Base-by-base conservation (phyloP, 2,888 invertebrate species). In the Stramonita haemastoma region DNA sequence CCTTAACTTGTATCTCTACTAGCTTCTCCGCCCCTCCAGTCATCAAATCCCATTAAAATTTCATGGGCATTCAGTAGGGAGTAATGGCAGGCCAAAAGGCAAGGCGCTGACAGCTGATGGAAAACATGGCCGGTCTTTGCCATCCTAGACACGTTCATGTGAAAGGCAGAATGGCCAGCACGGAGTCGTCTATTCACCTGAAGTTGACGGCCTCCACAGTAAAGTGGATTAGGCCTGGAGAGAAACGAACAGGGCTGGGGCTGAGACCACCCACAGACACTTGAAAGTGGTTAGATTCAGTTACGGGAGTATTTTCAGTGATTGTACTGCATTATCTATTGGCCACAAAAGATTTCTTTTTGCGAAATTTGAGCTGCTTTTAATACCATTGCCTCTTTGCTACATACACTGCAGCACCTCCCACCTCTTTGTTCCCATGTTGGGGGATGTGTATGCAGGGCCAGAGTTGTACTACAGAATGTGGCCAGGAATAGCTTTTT, bases 31-130 rank as follows among this genome's bases (percentile, higher is more conserved):
- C 46, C 46, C 46, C 46, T 81, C 15, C 29, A 46, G 46, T 83
- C 81, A 83, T 83, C 81, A 83, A 29, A 83, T 8, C 81, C 81
- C 46, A 83, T 83, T 83, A 83, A 83, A 83, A 36, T 83, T 83
- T 83, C 77, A 83, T 46, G 81, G 36, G 77, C 81, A 81, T 83
- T 83, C 15, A 46, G 46, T 26, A 6, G 46, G 36, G 36, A 83
- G 81, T 29, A 83, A 83, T 36, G 81, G 19, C 46, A 34, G 77
- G 77, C 36, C 6, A 83, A 83, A 83, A 83, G 81, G 36, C 81
- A 83, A 83, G 81, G 81, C 81, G 81, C 36, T 83, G 81, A 29
- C 81, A 29, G 81, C 81, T 83, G 26, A 83, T 83, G 36, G 81
- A 83, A 83, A 83, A 83, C 81, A 83, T 46, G 81, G 81, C 36